phyloP scores from a whole-genome alignment of 2,888 invertebrate genomes.

The Allophyes oxyacanthae region DNA sequence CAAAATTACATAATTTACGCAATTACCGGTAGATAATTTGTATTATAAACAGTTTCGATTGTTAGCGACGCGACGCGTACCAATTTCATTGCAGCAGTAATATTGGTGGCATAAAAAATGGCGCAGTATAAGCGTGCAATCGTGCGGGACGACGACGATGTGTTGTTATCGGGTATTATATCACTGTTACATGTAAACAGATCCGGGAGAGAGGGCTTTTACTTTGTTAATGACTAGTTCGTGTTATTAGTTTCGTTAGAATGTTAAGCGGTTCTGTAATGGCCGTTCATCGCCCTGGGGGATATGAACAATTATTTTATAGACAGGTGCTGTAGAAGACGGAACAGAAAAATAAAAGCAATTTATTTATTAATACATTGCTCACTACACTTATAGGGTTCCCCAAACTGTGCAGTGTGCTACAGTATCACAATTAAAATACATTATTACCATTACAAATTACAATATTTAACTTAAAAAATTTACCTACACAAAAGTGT shows the following conservation, averaged over 20 bases:
- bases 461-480: no score
- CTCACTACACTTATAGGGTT: no score
- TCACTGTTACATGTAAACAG: slow-evolving; percentile 53
- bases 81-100: slow-evolving; percentile 35
- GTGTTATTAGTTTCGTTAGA: slow-evolving; percentile 27
- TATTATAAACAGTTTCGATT: slow-evolving; percentile 47
- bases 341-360: no score
- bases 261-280: slow-evolving; percentile 26
- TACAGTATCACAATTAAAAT: no score
- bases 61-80: slow-evolving; percentile 48
- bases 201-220: slow-evolving; percentile 64
- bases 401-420: no score
- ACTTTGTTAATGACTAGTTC: slow-evolving; percentile 35
- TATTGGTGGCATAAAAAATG: slow-evolving; percentile 17
- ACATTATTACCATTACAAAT: no score
- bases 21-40: slow-evolving; percentile 57
- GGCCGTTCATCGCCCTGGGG: slow-evolving; percentile 24
- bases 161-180: slow-evolving; percentile 57
- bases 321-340: neutral
- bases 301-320: slow-evolving; percentile 8
- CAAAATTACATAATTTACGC: slow-evolving; percentile 63
- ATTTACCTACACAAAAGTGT: no score
- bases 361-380: no score
- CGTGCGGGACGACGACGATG: slow-evolving; percentile 65
- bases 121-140: slow-evolving; percentile 51